A percentile compares a stretch with the other conserved stretches of the same genome.
These are phyloP conservation scores for Temnothorax curvispinosus DNA, from an alignment of 1,140 invertebrate species.

Conservation along the genomic window DNA sequence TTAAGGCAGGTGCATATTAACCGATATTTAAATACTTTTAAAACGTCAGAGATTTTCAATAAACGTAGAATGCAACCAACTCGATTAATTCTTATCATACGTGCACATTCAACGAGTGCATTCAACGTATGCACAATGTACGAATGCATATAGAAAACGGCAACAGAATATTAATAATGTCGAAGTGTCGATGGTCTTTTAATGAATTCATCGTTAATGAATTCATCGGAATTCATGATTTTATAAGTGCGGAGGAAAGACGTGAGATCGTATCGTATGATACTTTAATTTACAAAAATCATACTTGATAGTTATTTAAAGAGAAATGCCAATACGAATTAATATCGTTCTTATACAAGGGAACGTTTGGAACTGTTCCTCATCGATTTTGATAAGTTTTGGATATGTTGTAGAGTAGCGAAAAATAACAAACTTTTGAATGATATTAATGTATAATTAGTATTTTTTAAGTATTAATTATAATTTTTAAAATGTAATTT, in stretches of 20 bases:
- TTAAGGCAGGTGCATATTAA: not conserved
- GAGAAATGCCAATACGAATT: not conserved
- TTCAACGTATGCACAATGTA: not conserved
- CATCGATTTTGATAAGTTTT: too few species aligned
- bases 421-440: too few species aligned
- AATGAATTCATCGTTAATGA: not conserved
- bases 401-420: too few species aligned
- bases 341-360: not conserved
- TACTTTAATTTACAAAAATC: not conserved
- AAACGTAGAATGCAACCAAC: not conserved
- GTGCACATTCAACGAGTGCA: not conserved
- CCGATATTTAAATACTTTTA: not conserved
- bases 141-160: not conserved
- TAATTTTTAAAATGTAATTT: too few species aligned
- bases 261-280: not conserved
- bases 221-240: not conserved
- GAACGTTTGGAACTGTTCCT: too few species aligned
- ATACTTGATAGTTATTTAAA: not conserved
- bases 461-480: too few species aligned
- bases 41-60: not conserved
- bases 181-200: not conserved
- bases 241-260: not conserved
- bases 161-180: not conserved
- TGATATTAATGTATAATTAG: too few species aligned
- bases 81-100: conserved; percentile 1